Conservation (phyloP, 2,888 invertebrate species). For the Pandemis cinnamomeana region DNA sequence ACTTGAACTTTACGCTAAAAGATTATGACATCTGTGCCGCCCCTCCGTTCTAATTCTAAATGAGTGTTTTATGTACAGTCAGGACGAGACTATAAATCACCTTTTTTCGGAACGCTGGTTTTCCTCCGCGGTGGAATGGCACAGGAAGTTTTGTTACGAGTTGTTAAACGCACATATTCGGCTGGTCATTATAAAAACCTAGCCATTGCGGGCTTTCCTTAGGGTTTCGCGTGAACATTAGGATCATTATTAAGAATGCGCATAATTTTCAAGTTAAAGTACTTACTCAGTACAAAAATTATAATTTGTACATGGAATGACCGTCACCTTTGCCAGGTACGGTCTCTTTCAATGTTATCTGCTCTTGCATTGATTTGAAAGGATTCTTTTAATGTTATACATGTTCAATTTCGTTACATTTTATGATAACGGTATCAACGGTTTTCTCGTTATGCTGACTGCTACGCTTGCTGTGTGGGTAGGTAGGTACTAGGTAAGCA, state of each 20-base stretch:
- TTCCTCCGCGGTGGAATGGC: conserved; percentile 2
- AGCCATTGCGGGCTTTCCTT: neutral
- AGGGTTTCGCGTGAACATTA: neutral
- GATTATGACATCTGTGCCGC: conserved; percentile 10
- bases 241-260: neutral
- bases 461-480: too few relatives aligned
- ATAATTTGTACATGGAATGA: too few relatives aligned
- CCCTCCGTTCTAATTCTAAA: neutral
- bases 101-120: conserved; percentile 12
- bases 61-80: conserved; percentile 11
- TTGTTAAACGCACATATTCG: neutral
- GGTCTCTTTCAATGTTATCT: too few relatives aligned
- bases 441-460: too few relatives aligned
- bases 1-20: neutral
- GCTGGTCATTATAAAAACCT: neutral
- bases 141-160: conserved; percentile 4
- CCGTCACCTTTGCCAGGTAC: too few relatives aligned
- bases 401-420: too few relatives aligned
- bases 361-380: too few relatives aligned
- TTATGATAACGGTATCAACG: too few relatives aligned
- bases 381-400: too few relatives aligned
- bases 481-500: too few relatives aligned
- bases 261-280: neutral
- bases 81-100: conserved; percentile 2
- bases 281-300: too few relatives aligned